Conservation (phyloP, 2,113 vertebrate genomes). For the Bucco capensis region DNA sequence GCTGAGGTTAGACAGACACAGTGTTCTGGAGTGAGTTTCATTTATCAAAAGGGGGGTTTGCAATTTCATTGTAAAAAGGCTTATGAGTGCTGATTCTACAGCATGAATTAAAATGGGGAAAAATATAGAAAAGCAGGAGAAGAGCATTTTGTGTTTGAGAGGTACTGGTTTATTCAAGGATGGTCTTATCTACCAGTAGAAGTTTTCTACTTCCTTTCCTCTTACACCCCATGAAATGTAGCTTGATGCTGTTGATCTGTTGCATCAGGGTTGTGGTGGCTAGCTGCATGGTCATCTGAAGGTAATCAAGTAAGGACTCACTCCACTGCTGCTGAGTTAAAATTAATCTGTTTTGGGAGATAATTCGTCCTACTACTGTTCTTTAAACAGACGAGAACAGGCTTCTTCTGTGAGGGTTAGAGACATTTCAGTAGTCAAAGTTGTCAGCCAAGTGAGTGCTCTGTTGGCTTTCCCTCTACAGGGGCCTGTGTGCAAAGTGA, state of each 20-base stretch:
- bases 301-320: not conserved
- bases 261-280: not conserved
- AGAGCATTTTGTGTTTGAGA: not conserved
- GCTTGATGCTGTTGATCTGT: not conserved
- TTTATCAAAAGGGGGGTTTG: not conserved
- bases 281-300: not conserved
- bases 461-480: conserved; percentile 12
- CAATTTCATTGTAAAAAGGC: not conserved
- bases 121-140: not conserved
- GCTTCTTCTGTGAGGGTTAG: not conserved
- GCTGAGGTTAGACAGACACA: not conserved
- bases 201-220: not conserved
- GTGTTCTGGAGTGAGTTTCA: not conserved
- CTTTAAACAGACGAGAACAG: not conserved
- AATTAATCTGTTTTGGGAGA: conserved; percentile 19
- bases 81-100: not conserved
- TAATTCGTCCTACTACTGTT: conserved; percentile 12
- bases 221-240: not conserved
- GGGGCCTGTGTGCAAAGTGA: conserved; percentile 12
- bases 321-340: not conserved
- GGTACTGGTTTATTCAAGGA: not conserved
- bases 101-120: not conserved
- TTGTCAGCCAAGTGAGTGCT: conserved; percentile 9
- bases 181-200: not conserved
- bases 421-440: not conserved